Conservation (phyloP, 2,797 vertebrate genomes). For the Trematomus bernacchii region DNA sequence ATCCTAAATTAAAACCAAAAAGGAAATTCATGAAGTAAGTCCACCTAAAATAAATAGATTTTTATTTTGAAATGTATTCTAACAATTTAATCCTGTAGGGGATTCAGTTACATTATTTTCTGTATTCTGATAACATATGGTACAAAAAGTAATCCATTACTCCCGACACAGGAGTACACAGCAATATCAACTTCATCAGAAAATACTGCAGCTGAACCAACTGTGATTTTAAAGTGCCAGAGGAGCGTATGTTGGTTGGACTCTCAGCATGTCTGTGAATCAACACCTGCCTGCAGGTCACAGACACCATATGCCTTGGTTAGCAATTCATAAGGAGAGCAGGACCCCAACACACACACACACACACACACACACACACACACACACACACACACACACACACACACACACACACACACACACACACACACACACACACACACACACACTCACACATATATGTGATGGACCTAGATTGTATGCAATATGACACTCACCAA, state of each 20-base stretch:
- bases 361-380: slow-evolving; percentile 8
- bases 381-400: slow-evolving; percentile 17
- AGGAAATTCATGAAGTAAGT: too few species aligned
- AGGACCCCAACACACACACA: slow-evolving; percentile 21
- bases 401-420: background rate
- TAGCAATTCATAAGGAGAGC: slow-evolving; percentile 43
- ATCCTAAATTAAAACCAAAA: too few species aligned
- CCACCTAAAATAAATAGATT: too few species aligned
- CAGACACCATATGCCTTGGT: slow-evolving; percentile 45
- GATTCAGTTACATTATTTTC: too few species aligned
- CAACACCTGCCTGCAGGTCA: slow-evolving; percentile 69
- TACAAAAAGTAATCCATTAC: too few species aligned
- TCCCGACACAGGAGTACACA: background rate
- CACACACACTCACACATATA: slow-evolving; percentile 4
- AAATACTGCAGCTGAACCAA: background rate
- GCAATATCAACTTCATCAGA: slow-evolving; percentile 20
- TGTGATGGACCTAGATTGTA: background rate
- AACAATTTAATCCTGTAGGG: too few species aligned
- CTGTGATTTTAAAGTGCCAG: slow-evolving; percentile 10
- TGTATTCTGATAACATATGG: too few species aligned
- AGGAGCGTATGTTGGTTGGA: background rate
- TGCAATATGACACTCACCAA: slow-evolving; percentile 1
- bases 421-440: slow-evolving; percentile 17
- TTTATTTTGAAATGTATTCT: too few species aligned
- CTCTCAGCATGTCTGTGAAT: slow-evolving; percentile 37